Conservation (phyloP, 2,797 vertebrate species). For the Acanthopagrus latus region DNA sequence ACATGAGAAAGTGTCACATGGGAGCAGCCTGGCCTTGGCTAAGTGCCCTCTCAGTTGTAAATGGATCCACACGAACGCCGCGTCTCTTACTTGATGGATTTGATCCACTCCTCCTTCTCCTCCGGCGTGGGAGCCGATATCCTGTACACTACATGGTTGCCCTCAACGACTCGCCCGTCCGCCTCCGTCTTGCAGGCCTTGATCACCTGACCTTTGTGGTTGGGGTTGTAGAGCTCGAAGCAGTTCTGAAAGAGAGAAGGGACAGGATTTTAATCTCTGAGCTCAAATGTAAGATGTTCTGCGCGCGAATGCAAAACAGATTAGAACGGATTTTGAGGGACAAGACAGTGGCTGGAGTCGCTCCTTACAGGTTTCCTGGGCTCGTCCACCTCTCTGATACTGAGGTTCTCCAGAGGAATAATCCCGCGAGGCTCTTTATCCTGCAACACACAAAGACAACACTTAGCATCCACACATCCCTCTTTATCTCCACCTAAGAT, state of each 20-base stretch:
- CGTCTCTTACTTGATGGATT: conserved; percentile 94
- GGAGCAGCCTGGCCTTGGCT: conserved; percentile 63
- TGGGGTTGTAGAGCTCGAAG: conserved; percentile 97
- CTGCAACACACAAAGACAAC: conserved; percentile 76
- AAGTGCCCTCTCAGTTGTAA: conserved; percentile 79
- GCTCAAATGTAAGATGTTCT: background rate
- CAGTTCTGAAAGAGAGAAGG: conserved; percentile 89
- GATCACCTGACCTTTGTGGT: conserved; percentile 97
- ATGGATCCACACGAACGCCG: conserved; percentile 65
- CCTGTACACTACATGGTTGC: conserved; percentile 97
- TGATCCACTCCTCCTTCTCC: conserved; percentile 99
- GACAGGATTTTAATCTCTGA: background rate
- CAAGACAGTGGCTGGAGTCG: background rate
- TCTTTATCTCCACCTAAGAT: no score
- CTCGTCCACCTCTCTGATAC: conserved; percentile 97
- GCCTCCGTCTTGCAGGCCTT: conserved; percentile 99
- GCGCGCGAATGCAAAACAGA: background rate
- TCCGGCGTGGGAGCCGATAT: conserved; percentile 97
- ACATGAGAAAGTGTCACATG: conserved; percentile 74
- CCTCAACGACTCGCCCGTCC: conserved; percentile 96
- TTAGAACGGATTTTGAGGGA: background rate
- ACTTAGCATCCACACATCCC: background rate
- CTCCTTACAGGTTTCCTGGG: conserved; percentile 93
- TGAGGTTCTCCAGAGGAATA: conserved; percentile 97
- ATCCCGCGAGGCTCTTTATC: conserved; percentile 98